These are phyloP conservation scores for Hipposideros larvatus DNA, from an alignment of 2,797 vertebrate species.

Conservation along the genomic window DNA sequence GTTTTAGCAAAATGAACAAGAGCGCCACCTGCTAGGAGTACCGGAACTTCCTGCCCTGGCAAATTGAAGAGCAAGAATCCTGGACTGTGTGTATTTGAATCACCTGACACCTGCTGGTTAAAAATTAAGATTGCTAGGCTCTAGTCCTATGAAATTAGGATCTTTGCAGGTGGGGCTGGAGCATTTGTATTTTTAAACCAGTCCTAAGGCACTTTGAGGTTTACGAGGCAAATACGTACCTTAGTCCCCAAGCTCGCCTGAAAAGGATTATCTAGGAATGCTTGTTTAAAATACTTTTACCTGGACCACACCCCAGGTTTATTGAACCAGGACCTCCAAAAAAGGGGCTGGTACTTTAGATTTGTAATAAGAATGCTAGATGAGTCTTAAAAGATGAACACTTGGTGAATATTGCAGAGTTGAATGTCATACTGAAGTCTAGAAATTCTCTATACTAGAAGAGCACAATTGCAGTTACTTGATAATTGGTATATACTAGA, in stretches of 20 bases:
- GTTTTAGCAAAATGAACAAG: not conserved
- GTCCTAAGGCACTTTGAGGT: not conserved
- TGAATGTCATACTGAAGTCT: not conserved
- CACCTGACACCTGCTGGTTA: not conserved
- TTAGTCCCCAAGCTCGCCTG: not conserved
- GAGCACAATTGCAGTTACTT: not conserved
- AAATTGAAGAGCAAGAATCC: not conserved
- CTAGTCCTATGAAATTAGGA: not conserved
- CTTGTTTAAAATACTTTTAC: not conserved
- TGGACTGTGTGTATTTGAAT: not conserved
- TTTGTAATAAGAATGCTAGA: not conserved
- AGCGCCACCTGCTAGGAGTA: conserved; percentile 52
- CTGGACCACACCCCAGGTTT: not conserved
- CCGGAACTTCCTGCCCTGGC: not conserved
- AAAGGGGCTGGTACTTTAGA: not conserved
- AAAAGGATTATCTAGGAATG: not conserved
- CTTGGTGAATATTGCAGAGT: not conserved
- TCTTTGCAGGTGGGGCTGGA: not conserved
- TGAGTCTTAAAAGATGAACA: not conserved
- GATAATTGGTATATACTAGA: not conserved
- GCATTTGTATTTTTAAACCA: not conserved
- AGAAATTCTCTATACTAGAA: not conserved
- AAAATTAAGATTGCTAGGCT: not conserved
- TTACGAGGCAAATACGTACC: not conserved
- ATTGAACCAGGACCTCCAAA: not conserved